phyloP scores from a whole-genome alignment of 2,888 invertebrate species.

The Diarsia brunnea region DNA sequence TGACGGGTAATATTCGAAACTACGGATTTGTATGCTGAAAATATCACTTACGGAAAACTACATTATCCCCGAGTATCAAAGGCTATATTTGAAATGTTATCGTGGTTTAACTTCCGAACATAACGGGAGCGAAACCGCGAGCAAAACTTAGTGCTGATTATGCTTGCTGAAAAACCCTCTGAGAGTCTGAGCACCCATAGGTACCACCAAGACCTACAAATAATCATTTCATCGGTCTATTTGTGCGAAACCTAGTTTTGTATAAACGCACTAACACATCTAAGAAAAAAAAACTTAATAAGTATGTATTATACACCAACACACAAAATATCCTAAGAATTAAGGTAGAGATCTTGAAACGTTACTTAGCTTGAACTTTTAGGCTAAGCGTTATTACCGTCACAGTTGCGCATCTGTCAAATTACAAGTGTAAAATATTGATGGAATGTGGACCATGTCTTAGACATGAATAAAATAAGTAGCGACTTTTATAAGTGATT shows the following conservation, averaged over 20 bases:
- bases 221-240: background rate
- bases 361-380: background rate
- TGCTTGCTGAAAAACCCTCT: background rate
- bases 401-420: background rate
- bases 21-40: too few relatives aligned
- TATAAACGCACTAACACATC: background rate
- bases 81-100: too few relatives aligned
- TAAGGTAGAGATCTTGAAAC: background rate
- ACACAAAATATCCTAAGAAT: background rate
- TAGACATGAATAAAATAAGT: too few relatives aligned
- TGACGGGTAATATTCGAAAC: too few relatives aligned
- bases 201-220: background rate
- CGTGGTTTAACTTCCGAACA: too few relatives aligned
- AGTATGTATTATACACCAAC: background rate
- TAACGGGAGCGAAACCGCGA: too few relatives aligned
- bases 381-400: background rate
- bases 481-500: too few relatives aligned
- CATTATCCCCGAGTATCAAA: too few relatives aligned
- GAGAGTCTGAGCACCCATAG: too few relatives aligned
- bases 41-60: too few relatives aligned
- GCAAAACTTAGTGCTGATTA: background rate
- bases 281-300: background rate
- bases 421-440: background rate
- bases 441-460: background rate
- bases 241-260: conserved; percentile 7